Evolutionary conservation across 92 coral and sea anemone genomes (phyloP), one percentile per base, ranked within the genome.

Genomic region (Bergia puertoricense): DNA sequence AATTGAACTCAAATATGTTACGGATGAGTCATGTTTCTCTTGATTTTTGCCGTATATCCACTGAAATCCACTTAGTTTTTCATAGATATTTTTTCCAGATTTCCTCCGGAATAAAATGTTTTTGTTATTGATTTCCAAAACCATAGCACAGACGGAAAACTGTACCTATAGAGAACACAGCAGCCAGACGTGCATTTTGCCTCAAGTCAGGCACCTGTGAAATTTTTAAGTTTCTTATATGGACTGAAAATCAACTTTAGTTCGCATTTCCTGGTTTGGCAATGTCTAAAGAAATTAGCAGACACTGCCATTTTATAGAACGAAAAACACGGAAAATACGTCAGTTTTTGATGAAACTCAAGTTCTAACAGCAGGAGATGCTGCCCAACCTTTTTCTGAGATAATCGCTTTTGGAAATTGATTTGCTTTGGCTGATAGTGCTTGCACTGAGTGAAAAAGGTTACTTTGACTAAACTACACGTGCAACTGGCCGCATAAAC

Each of bases 401-500:
- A 18, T n/a, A 76, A 76, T 76, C 80, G 23, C 8, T 39, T 75
- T 75, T 4, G 80, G 46, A 76, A 76, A 62, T 22, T 42, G 79
- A 40, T 41, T 76, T 76, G 13, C 80, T 76, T 42, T 40, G 30
- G 46, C 30, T 6, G 10, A 18, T 76, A 6, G 80, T 40, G 42
- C 48, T 76, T 76, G 80, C 50, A 76, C 80, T 18, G 30, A 42
- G 80, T 76, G 43, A 37, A 37, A 83, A 72, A 71, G 78, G 71
- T 56, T 30, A 68, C 41, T 69, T 45, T 45, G 18, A 14, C 65
- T 69, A 71, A 84, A 69, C 79, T 38, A 84, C 87, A 84, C 87
- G 87, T 84, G 87, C 75, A 46, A 15, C n/a, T 15, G 18, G 16
- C 23, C 0, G 56, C 30, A 37, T 23, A 40, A 72, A 71, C 78